Evolutionary conservation across 2,888 invertebrate genomes (phyloP).

Genomic region (Drosophila paracracens): DNA sequence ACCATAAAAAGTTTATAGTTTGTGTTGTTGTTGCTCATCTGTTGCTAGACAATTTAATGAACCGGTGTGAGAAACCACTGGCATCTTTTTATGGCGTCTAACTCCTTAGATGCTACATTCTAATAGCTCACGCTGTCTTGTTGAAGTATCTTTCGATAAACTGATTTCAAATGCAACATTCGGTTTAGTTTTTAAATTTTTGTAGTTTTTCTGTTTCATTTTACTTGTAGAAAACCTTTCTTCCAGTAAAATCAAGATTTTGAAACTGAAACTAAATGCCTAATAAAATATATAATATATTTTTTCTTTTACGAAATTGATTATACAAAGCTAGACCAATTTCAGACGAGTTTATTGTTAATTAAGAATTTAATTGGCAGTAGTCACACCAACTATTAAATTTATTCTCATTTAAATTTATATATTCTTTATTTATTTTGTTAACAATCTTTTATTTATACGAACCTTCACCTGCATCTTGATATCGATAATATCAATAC

Average conservation of each 20-base stretch:
- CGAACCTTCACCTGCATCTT: conserved; percentile 81
- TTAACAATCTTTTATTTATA: conserved; percentile 30
- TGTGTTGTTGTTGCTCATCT: conserved; percentile 36
- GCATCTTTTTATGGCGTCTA: conserved; percentile 48
- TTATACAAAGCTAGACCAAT: background rate
- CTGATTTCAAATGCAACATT: conserved; percentile 24
- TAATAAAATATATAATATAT: conserved; percentile 7
- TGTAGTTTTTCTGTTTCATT: background rate
- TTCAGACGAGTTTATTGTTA: background rate
- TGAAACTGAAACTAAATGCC: conserved; percentile 2
- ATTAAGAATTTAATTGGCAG: background rate
- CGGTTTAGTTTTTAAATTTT: conserved; percentile 2
- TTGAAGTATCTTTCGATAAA: conserved; percentile 35
- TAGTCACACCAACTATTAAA: conserved; percentile 6
- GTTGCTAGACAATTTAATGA: conserved; percentile 42
- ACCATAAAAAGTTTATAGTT: conserved; percentile 54
- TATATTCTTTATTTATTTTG: background rate
- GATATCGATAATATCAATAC: conserved; percentile 58
- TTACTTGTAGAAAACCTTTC: background rate
- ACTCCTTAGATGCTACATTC: conserved; percentile 18
- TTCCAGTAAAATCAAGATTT: conserved; percentile 4
- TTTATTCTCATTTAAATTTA: background rate
- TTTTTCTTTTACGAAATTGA: background rate
- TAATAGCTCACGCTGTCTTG: conserved; percentile 39
- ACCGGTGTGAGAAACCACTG: conserved; percentile 53